A percentile compares a stretch with the other conserved stretches of the same genome.
These are phyloP conservation scores for Pteronotus mesoamericanus DNA, from an alignment of 2,797 vertebrate species.

Conservation along the genomic window DNA sequence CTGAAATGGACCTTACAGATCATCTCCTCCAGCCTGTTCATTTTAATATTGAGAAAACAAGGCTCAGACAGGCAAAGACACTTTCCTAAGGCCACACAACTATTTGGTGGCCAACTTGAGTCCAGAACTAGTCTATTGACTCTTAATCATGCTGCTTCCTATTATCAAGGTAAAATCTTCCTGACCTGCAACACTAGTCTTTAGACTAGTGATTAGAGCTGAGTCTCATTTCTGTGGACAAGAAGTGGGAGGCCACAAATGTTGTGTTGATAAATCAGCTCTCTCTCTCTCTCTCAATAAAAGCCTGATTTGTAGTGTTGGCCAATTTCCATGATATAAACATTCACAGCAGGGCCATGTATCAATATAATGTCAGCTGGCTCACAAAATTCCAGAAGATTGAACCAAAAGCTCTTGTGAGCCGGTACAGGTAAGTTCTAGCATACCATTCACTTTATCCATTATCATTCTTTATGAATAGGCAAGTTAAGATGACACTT, in stretches of 20 bases:
- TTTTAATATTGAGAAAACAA: not conserved
- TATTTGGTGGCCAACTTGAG: not conserved
- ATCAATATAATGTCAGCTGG: not conserved
- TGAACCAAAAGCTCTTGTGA: not conserved
- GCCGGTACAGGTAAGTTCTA: not conserved
- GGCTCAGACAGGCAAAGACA: not conserved
- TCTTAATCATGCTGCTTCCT: not conserved
- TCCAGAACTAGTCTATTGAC: not conserved
- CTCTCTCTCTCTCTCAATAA: not conserved
- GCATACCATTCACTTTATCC: not conserved
- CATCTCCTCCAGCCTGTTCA: not conserved
- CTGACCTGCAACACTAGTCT: not conserved
- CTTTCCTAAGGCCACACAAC: not conserved
- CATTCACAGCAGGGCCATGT: not conserved
- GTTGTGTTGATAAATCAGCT: not conserved
- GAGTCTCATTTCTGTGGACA: not conserved
- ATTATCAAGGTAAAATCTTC: not conserved
- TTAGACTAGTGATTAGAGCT: not conserved
- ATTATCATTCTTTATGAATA: not conserved
- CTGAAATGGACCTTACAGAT: not conserved
- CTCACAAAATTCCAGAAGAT: not conserved
- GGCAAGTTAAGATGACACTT: not conserved
- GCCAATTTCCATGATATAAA: not conserved
- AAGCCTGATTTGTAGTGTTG: not conserved
- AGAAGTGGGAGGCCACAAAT: not conserved